phyloP scores from a whole-genome alignment of 2,888 invertebrate species.

The Hirtodrosophila alboralis region DNA sequence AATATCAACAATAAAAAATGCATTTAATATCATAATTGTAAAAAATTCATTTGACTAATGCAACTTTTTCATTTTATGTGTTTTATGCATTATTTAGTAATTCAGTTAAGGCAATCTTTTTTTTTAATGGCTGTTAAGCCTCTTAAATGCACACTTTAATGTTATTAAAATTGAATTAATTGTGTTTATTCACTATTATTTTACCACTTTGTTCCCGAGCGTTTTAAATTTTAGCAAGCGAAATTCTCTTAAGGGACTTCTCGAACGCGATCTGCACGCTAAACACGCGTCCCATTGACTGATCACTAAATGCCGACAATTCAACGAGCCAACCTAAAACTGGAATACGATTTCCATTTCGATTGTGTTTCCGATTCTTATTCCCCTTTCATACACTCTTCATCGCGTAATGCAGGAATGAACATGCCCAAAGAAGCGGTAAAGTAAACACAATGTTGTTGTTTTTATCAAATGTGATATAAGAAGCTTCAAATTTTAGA shows the following conservation, averaged over 20 bases:
- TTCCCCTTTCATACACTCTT: constrained; percentile 9
- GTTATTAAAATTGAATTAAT: background rate
- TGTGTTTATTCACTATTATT: constrained; percentile 3
- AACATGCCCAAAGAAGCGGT: constrained; percentile 1
- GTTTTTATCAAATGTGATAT: constrained; percentile 37
- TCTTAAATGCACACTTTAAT: constrained; percentile 10
- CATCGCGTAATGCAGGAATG: background rate
- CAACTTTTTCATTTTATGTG: background rate
- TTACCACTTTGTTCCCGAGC: constrained; percentile 27
- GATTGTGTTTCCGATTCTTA: constrained; percentile 35
- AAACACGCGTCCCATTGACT: constrained; percentile 61
- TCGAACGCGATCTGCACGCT: constrained; percentile 55
- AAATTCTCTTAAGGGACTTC: constrained; percentile 15
- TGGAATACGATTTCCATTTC: constrained; percentile 16
- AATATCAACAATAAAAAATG: constrained; percentile 9
- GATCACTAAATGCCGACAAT: constrained; percentile 41
- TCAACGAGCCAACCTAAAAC: constrained; percentile 28
- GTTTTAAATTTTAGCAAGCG: background rate
- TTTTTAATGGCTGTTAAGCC: constrained; percentile 13
- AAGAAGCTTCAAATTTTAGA: constrained; percentile 2
- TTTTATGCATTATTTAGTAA: constrained; percentile 6
- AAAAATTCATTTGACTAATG: constrained; percentile 12
- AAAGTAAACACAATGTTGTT: constrained; percentile 27
- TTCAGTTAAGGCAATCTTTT: background rate
- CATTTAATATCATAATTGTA: constrained; percentile 5